These are phyloP conservation scores for Pseudorectes ferrugineus DNA, from an alignment of 2,113 vertebrate genomes.

Conservation along the genomic window DNA sequence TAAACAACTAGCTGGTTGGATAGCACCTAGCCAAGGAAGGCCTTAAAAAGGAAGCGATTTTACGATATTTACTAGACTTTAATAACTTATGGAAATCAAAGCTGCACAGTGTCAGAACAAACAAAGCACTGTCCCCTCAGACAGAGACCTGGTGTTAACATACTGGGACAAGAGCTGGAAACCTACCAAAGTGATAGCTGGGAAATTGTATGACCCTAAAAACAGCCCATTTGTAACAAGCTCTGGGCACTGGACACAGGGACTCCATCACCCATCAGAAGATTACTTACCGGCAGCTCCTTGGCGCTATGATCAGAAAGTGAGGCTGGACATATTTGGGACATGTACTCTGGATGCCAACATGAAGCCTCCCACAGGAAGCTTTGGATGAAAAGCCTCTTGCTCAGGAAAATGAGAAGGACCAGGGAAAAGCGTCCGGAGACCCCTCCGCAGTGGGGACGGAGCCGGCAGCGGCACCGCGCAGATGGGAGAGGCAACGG, in stretches of 20 bases:
- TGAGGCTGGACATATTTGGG: conserved; percentile 39
- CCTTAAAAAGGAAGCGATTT: background rate
- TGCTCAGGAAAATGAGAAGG: background rate
- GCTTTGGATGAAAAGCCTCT: background rate
- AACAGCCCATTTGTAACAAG: background rate
- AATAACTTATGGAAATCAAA: background rate
- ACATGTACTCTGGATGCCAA: conserved; percentile 46
- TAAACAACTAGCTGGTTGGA: background rate
- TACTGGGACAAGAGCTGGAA: background rate
- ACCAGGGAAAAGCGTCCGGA: background rate
- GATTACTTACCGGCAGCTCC: conserved; percentile 16
- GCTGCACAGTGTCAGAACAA: background rate
- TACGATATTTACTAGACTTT: background rate
- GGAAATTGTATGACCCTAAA: background rate
- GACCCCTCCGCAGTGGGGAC: background rate
- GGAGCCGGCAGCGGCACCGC: background rate
- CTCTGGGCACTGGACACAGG: background rate
- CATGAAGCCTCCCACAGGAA: background rate
- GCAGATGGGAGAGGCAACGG: background rate
- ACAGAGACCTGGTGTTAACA: background rate
- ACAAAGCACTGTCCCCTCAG: background rate
- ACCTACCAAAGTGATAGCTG: background rate
- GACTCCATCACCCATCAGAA: background rate
- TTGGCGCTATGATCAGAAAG: background rate
- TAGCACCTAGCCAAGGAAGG: background rate